Evolutionary conservation across 2,888 invertebrate species (phyloP), one percentile per base, ranked within the genome.

Genomic region (Nephrocerus scutellatus): DNA sequence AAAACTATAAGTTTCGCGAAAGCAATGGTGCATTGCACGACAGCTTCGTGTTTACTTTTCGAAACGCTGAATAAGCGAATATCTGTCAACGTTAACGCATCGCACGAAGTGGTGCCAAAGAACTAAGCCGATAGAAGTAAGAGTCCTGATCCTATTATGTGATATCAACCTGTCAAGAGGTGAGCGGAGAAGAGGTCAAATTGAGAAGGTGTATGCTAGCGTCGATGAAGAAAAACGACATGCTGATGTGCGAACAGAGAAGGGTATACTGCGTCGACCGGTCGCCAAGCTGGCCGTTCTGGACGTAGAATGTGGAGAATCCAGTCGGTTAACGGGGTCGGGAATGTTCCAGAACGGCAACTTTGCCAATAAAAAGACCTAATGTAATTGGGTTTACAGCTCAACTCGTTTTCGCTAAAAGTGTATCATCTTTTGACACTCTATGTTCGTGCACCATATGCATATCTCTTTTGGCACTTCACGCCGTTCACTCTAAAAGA

Each of bases 261-360:
- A 40, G 5, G 54, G 54, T 9, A 25, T 39, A 5, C 33, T 51
- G 14, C 49, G 46, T 6, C 48, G 54, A 12, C 46, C 51, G 9
- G 51, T 48, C 6, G 48, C 50, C 2, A 51, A 50, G 39, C 38
- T 55, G 44, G 52, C 49, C 50, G 58, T 60, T 59, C 63, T 66
- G 63, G 63, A 50, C 67, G 66, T 68, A 65, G 68, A 70, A 69
- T 5, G 15, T 37, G 25, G 40, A 43, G 46, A 42, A 44, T 36
- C 40, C 33, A 23, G 30, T 33, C 33, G 47, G 39, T 42, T 42
- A 43, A 45, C 42, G 42, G 42, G 36, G 44, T 29, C 13, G 40
- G 21, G n/a, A 8, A 31, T 32, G n/a, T n/a, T n/a, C n/a, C n/a
- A n/a, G n/a, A n/a, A n/a, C n/a, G n/a, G n/a, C n/a, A n/a, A n/a